Conservation (phyloP, 2,888 invertebrate species). For the Drosophila mercatorum region DNA sequence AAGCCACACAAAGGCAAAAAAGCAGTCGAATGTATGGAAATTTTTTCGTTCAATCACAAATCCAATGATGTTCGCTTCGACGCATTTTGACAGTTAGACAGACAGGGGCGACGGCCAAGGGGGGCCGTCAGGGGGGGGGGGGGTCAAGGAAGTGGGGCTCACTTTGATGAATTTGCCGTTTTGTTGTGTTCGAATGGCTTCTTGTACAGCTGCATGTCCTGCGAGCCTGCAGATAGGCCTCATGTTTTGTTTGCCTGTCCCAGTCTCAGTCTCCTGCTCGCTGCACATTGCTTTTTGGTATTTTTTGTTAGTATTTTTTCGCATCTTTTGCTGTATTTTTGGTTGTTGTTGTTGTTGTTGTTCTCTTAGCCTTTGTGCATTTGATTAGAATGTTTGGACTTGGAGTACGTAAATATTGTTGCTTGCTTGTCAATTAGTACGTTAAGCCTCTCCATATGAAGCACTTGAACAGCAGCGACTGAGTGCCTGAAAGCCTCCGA, state of each 20-base stretch:
- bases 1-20: conserved; percentile 25
- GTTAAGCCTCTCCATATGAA: conserved; percentile 59
- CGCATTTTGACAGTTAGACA: conserved; percentile 82
- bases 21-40: conserved; percentile 78
- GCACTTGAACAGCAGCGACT: conserved; percentile 17
- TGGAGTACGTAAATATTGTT: conserved; percentile 78
- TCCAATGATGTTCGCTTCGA: conserved; percentile 84
- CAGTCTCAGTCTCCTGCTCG: neutral
- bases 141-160: conserved; percentile 16
- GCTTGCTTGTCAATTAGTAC: conserved; percentile 78
- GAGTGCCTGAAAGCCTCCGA: conserved; percentile 18
- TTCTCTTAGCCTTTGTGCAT: conserved; percentile 59
- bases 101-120: conserved; percentile 33
- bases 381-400: conserved; percentile 79
- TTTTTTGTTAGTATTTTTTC: conserved; percentile 24
- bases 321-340: neutral
- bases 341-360: conserved; percentile 16
- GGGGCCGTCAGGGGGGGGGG: too few relatives aligned
- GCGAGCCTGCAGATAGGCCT: conserved; percentile 46
- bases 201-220: conserved; percentile 25
- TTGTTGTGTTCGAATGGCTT: conserved; percentile 69
- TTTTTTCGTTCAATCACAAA: conserved; percentile 80
- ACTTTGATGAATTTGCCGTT: conserved; percentile 73
- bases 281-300: conserved; percentile 35
- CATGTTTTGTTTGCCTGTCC: conserved; percentile 8